Evolutionary conservation across 2,888 invertebrate species (phyloP).

Genomic region (Netelia inedita): DNA sequence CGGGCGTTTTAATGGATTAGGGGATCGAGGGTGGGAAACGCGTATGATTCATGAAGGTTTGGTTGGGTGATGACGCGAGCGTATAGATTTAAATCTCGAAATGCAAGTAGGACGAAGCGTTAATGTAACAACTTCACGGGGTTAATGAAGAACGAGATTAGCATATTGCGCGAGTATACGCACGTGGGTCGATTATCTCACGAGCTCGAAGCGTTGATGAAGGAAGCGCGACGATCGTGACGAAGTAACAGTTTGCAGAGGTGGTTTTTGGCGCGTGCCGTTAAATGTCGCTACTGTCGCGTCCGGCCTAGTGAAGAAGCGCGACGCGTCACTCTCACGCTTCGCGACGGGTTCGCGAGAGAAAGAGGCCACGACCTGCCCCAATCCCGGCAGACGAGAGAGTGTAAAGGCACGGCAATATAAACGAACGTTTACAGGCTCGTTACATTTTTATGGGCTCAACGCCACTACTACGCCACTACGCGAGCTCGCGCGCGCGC

Average conservation of each 20-base stretch:
- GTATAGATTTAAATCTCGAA: too few relatives aligned
- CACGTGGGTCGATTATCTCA: not conserved
- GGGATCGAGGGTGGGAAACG: too few relatives aligned
- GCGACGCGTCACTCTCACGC: constrained; percentile 74
- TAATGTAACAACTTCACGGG: too few relatives aligned
- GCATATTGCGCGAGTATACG: too few relatives aligned
- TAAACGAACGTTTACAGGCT: constrained; percentile 85
- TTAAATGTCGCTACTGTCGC: not conserved
- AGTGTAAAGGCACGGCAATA: constrained; percentile 83
- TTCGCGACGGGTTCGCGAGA: constrained; percentile 72
- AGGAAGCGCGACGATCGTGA: not conserved
- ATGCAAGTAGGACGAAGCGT: too few relatives aligned
- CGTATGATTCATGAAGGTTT: too few relatives aligned
- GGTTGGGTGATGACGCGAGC: too few relatives aligned
- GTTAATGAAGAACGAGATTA: too few relatives aligned
- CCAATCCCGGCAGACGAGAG: constrained; percentile 77
- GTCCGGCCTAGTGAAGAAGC: constrained; percentile 67
- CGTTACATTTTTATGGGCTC: constrained; percentile 85
- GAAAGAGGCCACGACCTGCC: constrained; percentile 81
- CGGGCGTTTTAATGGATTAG: not conserved
- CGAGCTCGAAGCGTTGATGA: not conserved
- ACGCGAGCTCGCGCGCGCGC: constrained; percentile 68
- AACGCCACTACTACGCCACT: constrained; percentile 83
- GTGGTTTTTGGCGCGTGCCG: not conserved
- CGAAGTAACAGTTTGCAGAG: not conserved